Percentiles rank a stretch among this genome's conserved stretches.
Evolutionary conservation across 2,113 vertebrate genomes (phyloP).

Genomic region (Rhadina sibilatrix): DNA sequence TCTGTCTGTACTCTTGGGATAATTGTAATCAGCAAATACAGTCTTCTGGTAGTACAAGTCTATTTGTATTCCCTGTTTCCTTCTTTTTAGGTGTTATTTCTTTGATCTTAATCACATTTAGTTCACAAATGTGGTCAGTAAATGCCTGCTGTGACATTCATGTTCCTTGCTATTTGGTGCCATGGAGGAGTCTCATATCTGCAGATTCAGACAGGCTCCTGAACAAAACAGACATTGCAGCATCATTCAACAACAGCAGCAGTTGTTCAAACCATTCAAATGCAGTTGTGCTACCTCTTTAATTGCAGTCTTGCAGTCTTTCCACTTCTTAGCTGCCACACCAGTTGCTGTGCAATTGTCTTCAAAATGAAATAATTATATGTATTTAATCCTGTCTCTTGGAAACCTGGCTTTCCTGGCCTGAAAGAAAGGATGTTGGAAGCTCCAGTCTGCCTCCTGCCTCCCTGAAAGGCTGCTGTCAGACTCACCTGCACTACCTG

Average conservation of each 20-base stretch:
- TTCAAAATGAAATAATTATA: not conserved
- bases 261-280: not conserved
- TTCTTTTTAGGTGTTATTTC: not conserved
- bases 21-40: not conserved
- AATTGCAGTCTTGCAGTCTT: not conserved
- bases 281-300: not conserved
- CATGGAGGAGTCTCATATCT: not conserved
- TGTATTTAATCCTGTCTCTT: not conserved
- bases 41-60: not conserved
- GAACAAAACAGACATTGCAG: not conserved
- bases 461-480: not conserved
- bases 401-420: not conserved
- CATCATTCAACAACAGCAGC: not conserved
- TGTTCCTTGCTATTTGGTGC: not conserved
- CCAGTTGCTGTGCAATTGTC: not conserved
- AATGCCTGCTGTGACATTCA: fast-evolving
- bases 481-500: not conserved
- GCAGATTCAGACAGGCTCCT: not conserved
- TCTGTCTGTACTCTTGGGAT: not conserved
- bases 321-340: not conserved
- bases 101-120: not conserved
- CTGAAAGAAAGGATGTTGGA: not conserved
- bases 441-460: not conserved
- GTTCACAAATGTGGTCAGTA: not conserved
- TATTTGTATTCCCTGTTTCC: not conserved